Evolutionary conservation across 2,888 invertebrate species (phyloP).

Genomic region (Petrophora chlorosata): DNA sequence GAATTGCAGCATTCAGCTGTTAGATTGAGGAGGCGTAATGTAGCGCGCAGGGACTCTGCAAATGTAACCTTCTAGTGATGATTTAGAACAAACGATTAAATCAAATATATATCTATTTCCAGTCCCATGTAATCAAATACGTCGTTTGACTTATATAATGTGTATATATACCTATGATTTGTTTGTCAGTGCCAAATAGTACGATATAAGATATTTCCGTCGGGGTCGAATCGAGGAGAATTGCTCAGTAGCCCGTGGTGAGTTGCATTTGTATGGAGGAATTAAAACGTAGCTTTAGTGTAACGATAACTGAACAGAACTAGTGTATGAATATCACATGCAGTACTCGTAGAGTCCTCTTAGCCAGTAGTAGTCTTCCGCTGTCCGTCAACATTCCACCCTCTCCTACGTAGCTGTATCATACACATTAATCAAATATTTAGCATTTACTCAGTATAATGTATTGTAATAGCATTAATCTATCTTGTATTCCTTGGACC

Average conservation of each 20-base stretch:
- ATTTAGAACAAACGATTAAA: no score
- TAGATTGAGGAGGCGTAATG: no score
- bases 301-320: neutral
- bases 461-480: slow-evolving; percentile 4
- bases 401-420: slow-evolving; percentile 6
- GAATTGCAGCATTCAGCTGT: no score
- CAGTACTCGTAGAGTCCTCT: slow-evolving; percentile 4
- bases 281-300: slow-evolving; percentile 6
- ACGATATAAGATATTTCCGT: slow-evolving; percentile 39
- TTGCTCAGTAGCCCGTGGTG: slow-evolving; percentile 21
- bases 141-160: neutral
- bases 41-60: neutral
- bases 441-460: slow-evolving; percentile 14
- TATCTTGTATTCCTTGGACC: slow-evolving; percentile 38
- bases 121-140: slow-evolving; percentile 3
- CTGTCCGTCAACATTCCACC: slow-evolving; percentile 14
- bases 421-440: slow-evolving; percentile 1
- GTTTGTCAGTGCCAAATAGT: slow-evolving; percentile 61
- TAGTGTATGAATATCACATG: neutral
- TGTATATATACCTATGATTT: slow-evolving; percentile 30
- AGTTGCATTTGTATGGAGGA: slow-evolving; percentile 6
- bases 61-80: no score
- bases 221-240: slow-evolving; percentile 4
- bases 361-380: slow-evolving; percentile 7
- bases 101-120: neutral